A percentile compares a stretch with the other conserved stretches of the same genome.
Conservation (phyloP, 1,140 invertebrate species). For the Telenomus remus region DNA sequence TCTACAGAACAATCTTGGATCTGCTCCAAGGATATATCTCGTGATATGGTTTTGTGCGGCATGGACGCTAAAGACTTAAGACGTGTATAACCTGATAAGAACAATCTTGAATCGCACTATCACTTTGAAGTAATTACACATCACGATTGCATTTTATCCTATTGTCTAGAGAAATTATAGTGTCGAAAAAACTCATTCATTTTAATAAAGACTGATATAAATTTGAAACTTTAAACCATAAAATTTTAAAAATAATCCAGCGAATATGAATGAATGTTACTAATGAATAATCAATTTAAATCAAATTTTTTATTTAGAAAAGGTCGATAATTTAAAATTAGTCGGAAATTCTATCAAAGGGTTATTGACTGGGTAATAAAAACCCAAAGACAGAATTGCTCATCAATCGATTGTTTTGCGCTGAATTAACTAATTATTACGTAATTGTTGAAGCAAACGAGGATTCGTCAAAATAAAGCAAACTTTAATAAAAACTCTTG, state of each 20-base stretch:
- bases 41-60: slow-evolving; percentile 39
- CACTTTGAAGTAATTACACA: slow-evolving; percentile 30
- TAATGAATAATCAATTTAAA: no score
- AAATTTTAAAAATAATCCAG: no score
- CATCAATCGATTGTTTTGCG: no score
- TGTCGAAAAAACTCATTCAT: neutral
- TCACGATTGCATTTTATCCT: slow-evolving; percentile 22
- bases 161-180: slow-evolving; percentile 22
- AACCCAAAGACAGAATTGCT: neutral
- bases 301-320: no score
- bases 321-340: no score
- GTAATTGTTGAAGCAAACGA: no score
- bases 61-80: slow-evolving; percentile 49
- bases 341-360: no score
- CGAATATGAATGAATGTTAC: no score
- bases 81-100: slow-evolving; percentile 33
- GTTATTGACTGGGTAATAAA: neutral
- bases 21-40: slow-evolving; percentile 33
- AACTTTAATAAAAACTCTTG: no score
- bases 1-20: slow-evolving; percentile 45
- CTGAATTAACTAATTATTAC: no score
- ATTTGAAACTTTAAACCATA: no score
- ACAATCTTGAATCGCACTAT: slow-evolving; percentile 23
- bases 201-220: neutral
- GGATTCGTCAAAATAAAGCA: no score